A percentile compares a stretch with the other conserved stretches of the same genome.
Evolutionary conservation across 2,888 invertebrate genomes (phyloP).

Genomic region (Heliothis peltigera): DNA sequence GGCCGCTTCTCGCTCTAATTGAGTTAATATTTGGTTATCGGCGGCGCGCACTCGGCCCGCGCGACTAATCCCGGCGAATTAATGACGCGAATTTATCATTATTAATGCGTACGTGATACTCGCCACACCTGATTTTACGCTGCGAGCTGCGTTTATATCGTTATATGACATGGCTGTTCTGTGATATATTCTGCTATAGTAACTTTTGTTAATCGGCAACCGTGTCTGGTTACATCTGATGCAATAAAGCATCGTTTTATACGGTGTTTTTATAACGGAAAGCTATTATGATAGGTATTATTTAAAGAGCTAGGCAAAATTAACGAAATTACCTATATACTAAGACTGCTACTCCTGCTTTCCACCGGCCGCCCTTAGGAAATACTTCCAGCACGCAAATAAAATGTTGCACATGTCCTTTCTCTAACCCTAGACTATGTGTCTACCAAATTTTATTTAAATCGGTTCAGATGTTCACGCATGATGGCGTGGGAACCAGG

Average conservation of each 20-base stretch:
- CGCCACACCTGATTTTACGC: slow-evolving; percentile 80
- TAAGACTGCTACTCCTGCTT: too few species aligned
- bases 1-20: slow-evolving; percentile 85
- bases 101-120: slow-evolving; percentile 85
- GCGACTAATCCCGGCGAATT: slow-evolving; percentile 87
- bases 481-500: too few species aligned
- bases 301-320: too few species aligned
- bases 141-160: slow-evolving; percentile 56
- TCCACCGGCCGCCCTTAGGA: too few species aligned
- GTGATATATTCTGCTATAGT: neutral
- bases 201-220: neutral
- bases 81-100: slow-evolving; percentile 89
- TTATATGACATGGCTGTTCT: slow-evolving; percentile 10
- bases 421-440: too few species aligned
- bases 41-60: slow-evolving; percentile 83
- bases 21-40: slow-evolving; percentile 91
- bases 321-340: too few species aligned
- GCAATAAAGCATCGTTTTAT: neutral
- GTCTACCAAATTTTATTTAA: too few species aligned
- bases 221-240: neutral
- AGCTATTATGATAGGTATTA: too few species aligned
- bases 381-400: too few species aligned
- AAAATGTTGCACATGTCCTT: too few species aligned
- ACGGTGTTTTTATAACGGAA: neutral
- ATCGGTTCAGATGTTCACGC: too few species aligned